Conservation (phyloP, 1,140 invertebrate species). For the Pseudomyrmex flavicornis region DNA sequence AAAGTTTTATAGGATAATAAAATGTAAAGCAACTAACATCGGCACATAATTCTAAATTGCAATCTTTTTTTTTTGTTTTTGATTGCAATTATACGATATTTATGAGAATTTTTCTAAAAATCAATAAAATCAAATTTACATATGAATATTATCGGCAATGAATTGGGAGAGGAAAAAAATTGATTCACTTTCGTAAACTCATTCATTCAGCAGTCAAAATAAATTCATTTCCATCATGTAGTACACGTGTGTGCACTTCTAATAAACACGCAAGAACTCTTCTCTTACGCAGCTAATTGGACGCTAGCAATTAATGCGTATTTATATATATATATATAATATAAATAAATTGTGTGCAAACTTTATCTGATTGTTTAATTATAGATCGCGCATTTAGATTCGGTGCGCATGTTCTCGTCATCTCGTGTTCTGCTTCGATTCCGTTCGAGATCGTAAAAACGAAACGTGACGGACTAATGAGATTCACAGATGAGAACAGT, state of each 20-base stretch:
- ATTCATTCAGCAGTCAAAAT: neutral
- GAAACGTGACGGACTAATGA: conserved; percentile 26
- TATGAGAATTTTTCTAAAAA: neutral
- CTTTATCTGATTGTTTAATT: neutral
- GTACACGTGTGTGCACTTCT: neutral
- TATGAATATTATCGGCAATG: neutral
- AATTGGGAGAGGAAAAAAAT: conserved; percentile 3
- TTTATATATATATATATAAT: neutral
- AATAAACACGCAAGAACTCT: conserved; percentile 16
- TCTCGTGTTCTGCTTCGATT: neutral
- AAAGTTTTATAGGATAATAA: neutral
- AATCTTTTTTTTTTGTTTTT: too few species aligned
- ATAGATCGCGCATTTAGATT: conserved; percentile 23
- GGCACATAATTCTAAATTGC: neutral
- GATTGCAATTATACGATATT: too few species aligned
- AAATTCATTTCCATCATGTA: conserved; percentile 17
- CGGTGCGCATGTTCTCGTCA: neutral
- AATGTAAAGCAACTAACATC: conserved; percentile 17
- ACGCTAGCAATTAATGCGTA: conserved; percentile 11
- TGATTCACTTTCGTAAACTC: neutral
- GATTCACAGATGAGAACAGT: conserved; percentile 44
- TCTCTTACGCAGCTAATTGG: conserved; percentile 8
- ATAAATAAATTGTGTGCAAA: neutral
- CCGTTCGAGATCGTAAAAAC: neutral
- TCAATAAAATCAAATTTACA: neutral